A percentile compares a stretch with the other conserved stretches of the same genome.
These are phyloP conservation scores for Orchestia grillus DNA, from an alignment of 1,140 invertebrate species.

Conservation along the genomic window DNA sequence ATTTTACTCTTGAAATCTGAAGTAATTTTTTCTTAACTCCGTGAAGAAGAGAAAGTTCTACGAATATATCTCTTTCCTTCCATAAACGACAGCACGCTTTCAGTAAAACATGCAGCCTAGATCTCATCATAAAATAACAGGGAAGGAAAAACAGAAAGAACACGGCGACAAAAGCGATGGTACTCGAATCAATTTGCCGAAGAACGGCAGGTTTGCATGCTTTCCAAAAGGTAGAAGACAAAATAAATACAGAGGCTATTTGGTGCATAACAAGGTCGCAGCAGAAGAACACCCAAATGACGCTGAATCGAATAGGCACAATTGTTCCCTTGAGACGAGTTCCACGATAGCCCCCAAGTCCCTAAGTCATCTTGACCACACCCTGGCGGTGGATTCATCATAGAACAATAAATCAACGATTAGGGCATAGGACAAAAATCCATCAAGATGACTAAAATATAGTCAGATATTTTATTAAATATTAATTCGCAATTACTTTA, in stretches of 20 bases:
- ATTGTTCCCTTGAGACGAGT: no score
- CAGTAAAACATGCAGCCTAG: background rate
- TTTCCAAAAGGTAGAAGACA: no score
- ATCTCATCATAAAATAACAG: background rate
- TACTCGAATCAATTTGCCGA: no score
- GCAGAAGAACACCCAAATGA: no score
- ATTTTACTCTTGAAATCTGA: background rate
- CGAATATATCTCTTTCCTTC: background rate
- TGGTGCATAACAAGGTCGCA: no score
- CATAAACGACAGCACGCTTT: background rate
- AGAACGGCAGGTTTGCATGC: no score
- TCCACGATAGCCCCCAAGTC: no score
- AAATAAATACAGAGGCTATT: no score
- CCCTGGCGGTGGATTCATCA: background rate
- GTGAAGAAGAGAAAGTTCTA: background rate
- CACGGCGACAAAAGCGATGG: no score
- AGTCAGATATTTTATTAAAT: background rate
- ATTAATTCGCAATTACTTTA: background rate
- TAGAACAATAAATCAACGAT: background rate
- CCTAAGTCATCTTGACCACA: no score
- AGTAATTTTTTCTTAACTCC: background rate
- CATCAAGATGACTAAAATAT: background rate
- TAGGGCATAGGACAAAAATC: background rate
- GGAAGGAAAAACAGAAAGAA: no score
- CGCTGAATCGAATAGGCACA: no score